Conservation (phyloP, 2,888 invertebrate species). For the Noctua janthe region DNA sequence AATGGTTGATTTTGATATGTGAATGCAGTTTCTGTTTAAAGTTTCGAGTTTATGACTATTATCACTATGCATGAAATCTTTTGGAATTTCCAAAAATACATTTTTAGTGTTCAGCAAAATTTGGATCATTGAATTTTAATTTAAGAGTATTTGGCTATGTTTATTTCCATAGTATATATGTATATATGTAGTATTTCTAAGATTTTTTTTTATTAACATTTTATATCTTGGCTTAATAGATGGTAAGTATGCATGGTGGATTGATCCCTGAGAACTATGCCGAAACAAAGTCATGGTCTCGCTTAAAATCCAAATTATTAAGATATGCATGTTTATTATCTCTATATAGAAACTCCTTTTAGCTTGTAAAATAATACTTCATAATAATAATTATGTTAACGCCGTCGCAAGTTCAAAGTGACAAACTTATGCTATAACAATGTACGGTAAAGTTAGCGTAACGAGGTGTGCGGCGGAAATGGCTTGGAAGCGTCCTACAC, state of each 20-base stretch:
- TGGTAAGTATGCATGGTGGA: background rate
- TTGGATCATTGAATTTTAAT: background rate
- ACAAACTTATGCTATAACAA: constrained; percentile 38
- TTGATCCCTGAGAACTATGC: background rate
- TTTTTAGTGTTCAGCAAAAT: background rate
- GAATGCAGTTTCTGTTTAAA: background rate
- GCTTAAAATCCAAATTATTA: background rate
- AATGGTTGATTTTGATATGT: background rate
- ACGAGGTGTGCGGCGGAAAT: constrained; percentile 29
- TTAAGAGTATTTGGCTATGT: background rate
- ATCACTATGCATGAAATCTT: background rate
- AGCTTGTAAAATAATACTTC: background rate
- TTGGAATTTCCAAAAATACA: background rate
- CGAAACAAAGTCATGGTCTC: background rate
- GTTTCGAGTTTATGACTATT: background rate
- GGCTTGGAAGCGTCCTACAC: constrained; percentile 17
- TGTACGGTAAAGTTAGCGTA: constrained; percentile 30
- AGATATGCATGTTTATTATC: too few relatives aligned
- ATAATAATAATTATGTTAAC: constrained; percentile 8
- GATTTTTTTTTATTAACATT: background rate
- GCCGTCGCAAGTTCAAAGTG: constrained; percentile 26
- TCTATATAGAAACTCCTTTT: background rate
- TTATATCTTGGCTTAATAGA: too few relatives aligned
- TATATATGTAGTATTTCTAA: background rate
- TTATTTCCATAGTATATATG: too few relatives aligned